Base-by-base conservation (phyloP, 1,140 invertebrate species). In the Drosophila triauraria region DNA sequence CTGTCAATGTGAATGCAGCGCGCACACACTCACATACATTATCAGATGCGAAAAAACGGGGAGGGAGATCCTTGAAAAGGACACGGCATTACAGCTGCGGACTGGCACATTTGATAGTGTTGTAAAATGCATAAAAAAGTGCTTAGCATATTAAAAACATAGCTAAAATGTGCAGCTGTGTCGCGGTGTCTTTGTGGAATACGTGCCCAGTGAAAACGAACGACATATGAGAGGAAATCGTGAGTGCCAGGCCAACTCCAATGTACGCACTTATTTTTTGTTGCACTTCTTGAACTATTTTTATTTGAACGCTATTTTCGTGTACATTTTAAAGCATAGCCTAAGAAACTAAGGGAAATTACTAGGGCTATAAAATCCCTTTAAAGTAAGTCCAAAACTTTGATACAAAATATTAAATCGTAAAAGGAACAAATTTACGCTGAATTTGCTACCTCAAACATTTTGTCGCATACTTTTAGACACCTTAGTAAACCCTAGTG, bases 91-190 rank as follows among this genome's bases (percentile, higher is more conserved):
- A 35, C 69, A 72, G 69, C 54, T 72, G 68, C 50, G 44, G 38
- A 54, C 50, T 58, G 35, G 27, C 77, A 50, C 59, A 80, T 80
- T 61, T 35, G 77, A 81, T 80, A 81, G 77, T 80, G 79, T 82
- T 82, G 79, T 77, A 77, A 82, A 82, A 77, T 67, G 79, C 65
- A 82, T 81, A 76, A 77, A 82, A 80, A 76, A 82, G 80, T 82
- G 80, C 80, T 82, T 82, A 82, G 80, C 80, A 82, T 82, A 82
- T 82, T 82, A 82, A 82, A 82, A 82, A 82, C 79, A 82, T 81
- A 53, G 74, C 80, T 58, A 60, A 72, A 74, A 74, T 72, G 54
- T 72, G 70, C 70, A 74, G 68, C 53, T 74, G 68, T 44, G 56
- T 74, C 51, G 62, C 67, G 60, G 44, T 64, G 78, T 65, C 79